Percentiles rank a stretch among this genome's conserved stretches.
Evolutionary conservation across 2,888 invertebrate species (phyloP).

Genomic region (Ophion slaviceki): DNA sequence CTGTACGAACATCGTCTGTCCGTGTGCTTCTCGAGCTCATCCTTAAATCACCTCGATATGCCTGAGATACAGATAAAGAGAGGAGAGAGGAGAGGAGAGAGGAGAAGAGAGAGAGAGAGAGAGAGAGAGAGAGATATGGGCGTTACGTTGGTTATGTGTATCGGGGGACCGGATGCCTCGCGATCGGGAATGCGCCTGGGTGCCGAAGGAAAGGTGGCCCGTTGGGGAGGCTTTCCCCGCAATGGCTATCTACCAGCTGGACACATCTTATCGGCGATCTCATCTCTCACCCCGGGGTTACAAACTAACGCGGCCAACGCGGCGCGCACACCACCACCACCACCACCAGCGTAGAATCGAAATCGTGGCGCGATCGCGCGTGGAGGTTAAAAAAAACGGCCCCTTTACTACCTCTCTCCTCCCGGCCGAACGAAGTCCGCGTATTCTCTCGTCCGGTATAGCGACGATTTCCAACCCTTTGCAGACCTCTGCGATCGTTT

Average conservation of each 20-base stretch:
- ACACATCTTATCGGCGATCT: slow-evolving; percentile 81
- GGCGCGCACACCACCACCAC: slow-evolving; percentile 51
- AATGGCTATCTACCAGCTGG: slow-evolving; percentile 78
- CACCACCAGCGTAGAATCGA: slow-evolving; percentile 73
- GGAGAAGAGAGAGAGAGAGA: too few species aligned
- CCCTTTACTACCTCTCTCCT: background rate
- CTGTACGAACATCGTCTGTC: slow-evolving; percentile 34
- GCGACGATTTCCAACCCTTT: slow-evolving; percentile 39
- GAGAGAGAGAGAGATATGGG: too few species aligned
- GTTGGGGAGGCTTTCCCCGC: slow-evolving; percentile 66
- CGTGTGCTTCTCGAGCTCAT: slow-evolving; percentile 5
- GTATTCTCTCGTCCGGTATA: slow-evolving; percentile 20
- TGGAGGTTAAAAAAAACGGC: slow-evolving; percentile 2
- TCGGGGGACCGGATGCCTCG: slow-evolving; percentile 35
- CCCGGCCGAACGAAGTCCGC: slow-evolving; percentile 5
- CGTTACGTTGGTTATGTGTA: slow-evolving; percentile 19
- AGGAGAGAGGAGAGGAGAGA: too few species aligned
- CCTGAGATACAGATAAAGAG: background rate
- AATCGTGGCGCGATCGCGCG: slow-evolving; percentile 50
- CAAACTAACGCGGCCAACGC: slow-evolving; percentile 74
- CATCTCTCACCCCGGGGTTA: slow-evolving; percentile 77
- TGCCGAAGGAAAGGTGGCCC: slow-evolving; percentile 56
- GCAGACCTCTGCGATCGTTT: background rate
- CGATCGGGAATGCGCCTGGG: slow-evolving; percentile 43
- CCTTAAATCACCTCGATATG: slow-evolving; percentile 41